Evolutionary conservation across 1,140 invertebrate genomes (phyloP).

Genomic region (Aradophagus sp.): DNA sequence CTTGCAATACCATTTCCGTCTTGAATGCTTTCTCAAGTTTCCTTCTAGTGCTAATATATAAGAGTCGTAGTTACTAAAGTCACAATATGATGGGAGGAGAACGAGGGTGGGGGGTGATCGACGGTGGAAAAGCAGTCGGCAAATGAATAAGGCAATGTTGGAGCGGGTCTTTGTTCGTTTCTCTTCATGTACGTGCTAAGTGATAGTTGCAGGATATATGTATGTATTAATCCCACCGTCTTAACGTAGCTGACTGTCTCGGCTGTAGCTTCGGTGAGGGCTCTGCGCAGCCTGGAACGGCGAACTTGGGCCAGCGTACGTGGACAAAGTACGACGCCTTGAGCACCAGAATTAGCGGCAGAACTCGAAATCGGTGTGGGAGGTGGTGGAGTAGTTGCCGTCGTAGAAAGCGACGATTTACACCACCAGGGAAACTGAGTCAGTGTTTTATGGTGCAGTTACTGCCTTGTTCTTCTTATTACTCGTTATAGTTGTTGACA

Average conservation of each 20-base stretch:
- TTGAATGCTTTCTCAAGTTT: too few relatives aligned
- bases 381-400: constrained; percentile 67
- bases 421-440: constrained; percentile 75
- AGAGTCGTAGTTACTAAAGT: too few relatives aligned
- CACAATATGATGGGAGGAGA: too few relatives aligned
- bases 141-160: too few relatives aligned
- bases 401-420: constrained; percentile 72
- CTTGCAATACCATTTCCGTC: too few relatives aligned
- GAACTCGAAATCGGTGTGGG: constrained; percentile 60
- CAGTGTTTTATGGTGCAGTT: constrained; percentile 64
- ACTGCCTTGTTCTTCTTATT: constrained; percentile 51
- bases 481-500: constrained; percentile 43
- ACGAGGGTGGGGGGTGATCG: too few relatives aligned
- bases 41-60: too few relatives aligned
- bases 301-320: constrained; percentile 89
- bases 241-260: constrained; percentile 90
- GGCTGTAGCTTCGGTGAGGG: constrained; percentile 90
- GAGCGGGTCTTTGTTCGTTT: too few relatives aligned
- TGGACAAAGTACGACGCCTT: constrained; percentile 90
- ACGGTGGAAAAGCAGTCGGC: too few relatives aligned
- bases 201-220: constrained; percentile 54
- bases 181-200: constrained; percentile 52
- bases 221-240: constrained; percentile 80
- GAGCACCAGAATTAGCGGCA: constrained; percentile 69
- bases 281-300: constrained; percentile 85